A percentile compares a stretch with the other conserved stretches of the same genome.
Evolutionary conservation across 2,113 vertebrate genomes (phyloP).

Genomic region (Gasterosteus aculeatus): DNA sequence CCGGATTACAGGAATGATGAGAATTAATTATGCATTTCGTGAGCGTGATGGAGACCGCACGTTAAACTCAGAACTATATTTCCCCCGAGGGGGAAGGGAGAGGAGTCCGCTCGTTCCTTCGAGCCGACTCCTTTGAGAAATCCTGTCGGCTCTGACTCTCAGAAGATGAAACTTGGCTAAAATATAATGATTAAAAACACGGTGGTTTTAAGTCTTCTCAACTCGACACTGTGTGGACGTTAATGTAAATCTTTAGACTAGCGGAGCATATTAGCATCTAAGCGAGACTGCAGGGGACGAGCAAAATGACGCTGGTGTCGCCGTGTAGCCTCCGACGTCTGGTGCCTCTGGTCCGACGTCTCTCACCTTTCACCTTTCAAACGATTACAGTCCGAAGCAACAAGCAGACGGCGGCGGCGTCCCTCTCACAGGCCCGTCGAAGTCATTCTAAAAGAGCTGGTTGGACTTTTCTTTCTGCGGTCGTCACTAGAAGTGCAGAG

Average conservation of each 20-base stretch:
- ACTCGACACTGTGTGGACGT: no score
- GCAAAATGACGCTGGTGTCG: neutral
- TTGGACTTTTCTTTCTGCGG: no score
- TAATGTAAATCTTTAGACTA: neutral
- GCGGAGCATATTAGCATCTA: neutral
- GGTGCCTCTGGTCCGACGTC: neutral
- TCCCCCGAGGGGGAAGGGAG: slow-evolving; percentile 63
- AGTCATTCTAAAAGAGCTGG: no score
- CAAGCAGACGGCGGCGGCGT: neutral
- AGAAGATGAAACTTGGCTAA: slow-evolving; percentile 55
- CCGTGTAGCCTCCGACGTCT: neutral
- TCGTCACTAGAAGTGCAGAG: neutral
- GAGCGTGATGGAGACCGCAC: slow-evolving; percentile 69
- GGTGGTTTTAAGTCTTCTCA: neutral
- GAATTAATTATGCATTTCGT: slow-evolving; percentile 81
- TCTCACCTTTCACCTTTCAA: neutral
- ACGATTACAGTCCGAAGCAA: neutral
- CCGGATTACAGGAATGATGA: slow-evolving; percentile 67
- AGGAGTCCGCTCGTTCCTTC: slow-evolving; percentile 44
- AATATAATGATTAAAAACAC: no score
- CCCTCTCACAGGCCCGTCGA: no score
- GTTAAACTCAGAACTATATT: slow-evolving; percentile 70
- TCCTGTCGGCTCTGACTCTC: slow-evolving; percentile 53
- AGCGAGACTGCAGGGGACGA: neutral
- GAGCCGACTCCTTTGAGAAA: slow-evolving; percentile 57